phyloP scores from a whole-genome alignment of 2,797 vertebrate species.

The Pseudocheirus occidentalis region DNA sequence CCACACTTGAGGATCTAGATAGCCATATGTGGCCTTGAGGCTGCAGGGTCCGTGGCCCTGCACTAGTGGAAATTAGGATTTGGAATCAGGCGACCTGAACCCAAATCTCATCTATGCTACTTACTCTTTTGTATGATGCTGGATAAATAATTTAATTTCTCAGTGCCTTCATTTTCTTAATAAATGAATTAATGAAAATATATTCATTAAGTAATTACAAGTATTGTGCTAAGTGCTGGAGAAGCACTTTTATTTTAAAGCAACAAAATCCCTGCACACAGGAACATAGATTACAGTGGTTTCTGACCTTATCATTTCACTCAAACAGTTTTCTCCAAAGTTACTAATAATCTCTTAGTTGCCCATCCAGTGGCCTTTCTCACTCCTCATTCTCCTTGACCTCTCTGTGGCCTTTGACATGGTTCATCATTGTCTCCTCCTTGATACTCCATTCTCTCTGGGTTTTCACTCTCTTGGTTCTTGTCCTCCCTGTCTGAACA shows the following conservation, averaged over 20 bases:
- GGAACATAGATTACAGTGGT: background rate
- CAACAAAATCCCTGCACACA: background rate
- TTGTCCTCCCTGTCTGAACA: no score
- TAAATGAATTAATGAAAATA: background rate
- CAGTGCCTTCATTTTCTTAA: background rate
- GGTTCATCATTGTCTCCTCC: background rate
- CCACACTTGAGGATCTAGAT: no score
- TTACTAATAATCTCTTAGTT: background rate
- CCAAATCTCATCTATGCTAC: background rate
- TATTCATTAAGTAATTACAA: background rate
- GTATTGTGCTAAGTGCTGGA: background rate
- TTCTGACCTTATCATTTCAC: background rate
- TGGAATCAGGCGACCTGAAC: background rate
- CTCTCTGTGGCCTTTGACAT: background rate
- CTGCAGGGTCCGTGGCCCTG: no score
- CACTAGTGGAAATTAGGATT: background rate
- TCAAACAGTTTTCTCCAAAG: background rate
- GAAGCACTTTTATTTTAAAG: background rate
- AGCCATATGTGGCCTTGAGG: no score
- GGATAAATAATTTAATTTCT: background rate
- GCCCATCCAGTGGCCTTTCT: background rate
- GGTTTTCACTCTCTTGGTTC: no score
- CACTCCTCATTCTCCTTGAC: background rate
- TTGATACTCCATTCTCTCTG: no score
- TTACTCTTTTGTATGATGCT: background rate